Evolutionary conservation across 2,113 vertebrate genomes (phyloP).

Genomic region (Acrocephalus kingi): DNA sequence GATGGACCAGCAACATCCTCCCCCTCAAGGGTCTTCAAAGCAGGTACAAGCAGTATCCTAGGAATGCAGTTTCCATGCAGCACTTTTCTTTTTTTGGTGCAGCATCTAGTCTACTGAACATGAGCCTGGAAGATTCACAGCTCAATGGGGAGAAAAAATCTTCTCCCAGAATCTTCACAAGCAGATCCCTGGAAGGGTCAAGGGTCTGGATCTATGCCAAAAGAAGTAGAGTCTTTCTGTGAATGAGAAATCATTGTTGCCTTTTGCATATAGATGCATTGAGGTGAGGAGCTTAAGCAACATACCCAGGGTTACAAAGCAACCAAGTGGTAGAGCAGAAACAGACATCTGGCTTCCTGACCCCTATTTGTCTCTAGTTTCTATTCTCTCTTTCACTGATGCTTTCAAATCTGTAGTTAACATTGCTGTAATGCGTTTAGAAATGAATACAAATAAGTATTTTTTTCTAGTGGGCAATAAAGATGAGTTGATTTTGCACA

Average conservation of each 20-base stretch:
- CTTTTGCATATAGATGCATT: background rate
- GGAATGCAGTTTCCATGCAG: background rate
- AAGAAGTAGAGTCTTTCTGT: background rate
- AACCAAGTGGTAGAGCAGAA: background rate
- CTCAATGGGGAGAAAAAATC: background rate
- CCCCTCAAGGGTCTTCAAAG: background rate
- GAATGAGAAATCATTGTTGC: background rate
- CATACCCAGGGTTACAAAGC: background rate
- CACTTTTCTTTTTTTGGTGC: background rate
- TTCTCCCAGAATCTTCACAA: background rate
- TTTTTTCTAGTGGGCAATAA: conserved; percentile 42
- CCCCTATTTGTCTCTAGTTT: background rate
- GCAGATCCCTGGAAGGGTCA: background rate
- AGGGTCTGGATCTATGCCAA: background rate
- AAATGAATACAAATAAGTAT: conserved; percentile 12
- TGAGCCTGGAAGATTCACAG: background rate
- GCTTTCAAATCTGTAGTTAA: conserved; percentile 5
- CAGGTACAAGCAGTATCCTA: background rate
- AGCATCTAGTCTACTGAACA: background rate
- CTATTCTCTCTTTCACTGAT: background rate
- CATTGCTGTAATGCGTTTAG: background rate
- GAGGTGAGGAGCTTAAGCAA: background rate
- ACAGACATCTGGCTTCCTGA: background rate
- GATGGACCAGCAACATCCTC: background rate
- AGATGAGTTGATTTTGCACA: conserved; percentile 45